Percentiles rank a stretch among this genome's conserved stretches.
phyloP scores from a whole-genome alignment of 2,113 vertebrate species.

The Oncorhynchus masou region DNA sequence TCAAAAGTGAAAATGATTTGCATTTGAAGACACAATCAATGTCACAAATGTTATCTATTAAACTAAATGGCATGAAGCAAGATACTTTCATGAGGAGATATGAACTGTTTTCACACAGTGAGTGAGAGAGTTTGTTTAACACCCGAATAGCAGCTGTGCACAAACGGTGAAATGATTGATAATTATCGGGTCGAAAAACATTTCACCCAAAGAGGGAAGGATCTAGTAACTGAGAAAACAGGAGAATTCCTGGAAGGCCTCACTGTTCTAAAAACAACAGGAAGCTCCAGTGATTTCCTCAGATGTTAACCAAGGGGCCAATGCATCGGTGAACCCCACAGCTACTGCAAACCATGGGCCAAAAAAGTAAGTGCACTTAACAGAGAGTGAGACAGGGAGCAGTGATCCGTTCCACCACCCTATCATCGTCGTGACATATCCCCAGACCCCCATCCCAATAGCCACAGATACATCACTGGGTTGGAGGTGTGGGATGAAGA shows the following conservation, averaged over 20 bases:
- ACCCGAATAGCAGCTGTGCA: no score
- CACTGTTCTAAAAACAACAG: not conserved
- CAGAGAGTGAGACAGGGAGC: slow-evolving; percentile 39
- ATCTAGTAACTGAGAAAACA: not conserved
- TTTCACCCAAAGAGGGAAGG: no score
- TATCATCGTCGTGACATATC: slow-evolving; percentile 51
- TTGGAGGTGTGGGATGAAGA: slow-evolving; percentile 39
- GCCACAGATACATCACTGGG: slow-evolving; percentile 2
- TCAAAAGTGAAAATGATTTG: no score
- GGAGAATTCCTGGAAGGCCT: slow-evolving; percentile 41
- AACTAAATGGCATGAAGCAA: no score
- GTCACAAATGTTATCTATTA: no score
- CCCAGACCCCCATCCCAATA: slow-evolving; percentile 35
- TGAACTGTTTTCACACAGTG: not conserved
- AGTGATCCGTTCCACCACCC: slow-evolving; percentile 54
- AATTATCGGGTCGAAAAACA: no score
- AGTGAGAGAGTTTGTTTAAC: no score
- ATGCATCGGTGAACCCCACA: slow-evolving; percentile 46
- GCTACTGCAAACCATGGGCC: slow-evolving; percentile 49
- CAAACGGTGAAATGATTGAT: no score
- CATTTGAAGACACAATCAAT: no score
- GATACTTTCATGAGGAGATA: slow-evolving; percentile 26
- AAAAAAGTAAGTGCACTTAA: slow-evolving; percentile 70
- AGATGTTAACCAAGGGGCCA: slow-evolving; percentile 41
- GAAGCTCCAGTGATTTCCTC: slow-evolving; percentile 36